These are phyloP conservation scores for Agonopterix arenella DNA, from an alignment of 2,888 invertebrate genomes.

Conservation along the genomic window DNA sequence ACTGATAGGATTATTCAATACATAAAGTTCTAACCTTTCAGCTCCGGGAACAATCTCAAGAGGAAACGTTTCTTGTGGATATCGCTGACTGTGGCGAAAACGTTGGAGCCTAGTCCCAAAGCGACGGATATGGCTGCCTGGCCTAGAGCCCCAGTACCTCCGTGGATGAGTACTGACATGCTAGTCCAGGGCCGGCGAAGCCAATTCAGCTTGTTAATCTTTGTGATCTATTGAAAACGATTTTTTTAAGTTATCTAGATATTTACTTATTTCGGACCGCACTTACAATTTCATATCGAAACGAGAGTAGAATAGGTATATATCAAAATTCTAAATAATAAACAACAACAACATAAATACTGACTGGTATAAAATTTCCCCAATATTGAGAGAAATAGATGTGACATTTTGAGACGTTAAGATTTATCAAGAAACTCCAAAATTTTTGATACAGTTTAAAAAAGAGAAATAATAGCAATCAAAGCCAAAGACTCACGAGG, in stretches of 20 bases:
- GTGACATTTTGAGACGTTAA: too few species aligned
- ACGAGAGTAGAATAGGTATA: too few species aligned
- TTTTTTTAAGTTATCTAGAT: background rate
- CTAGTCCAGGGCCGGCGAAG: background rate
- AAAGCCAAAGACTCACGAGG: constrained; percentile 21
- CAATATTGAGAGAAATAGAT: too few species aligned
- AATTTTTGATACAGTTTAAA: too few species aligned
- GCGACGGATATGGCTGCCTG: constrained; percentile 47
- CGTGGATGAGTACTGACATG: constrained; percentile 35
- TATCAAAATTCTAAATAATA: too few species aligned
- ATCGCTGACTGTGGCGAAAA: constrained; percentile 49
- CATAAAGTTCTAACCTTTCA: constrained; percentile 30
- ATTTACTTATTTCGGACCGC: too few species aligned
- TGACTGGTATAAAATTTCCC: too few species aligned
- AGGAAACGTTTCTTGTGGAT: constrained; percentile 44
- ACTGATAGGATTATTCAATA: background rate
- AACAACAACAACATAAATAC: too few species aligned
- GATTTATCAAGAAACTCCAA: too few species aligned
- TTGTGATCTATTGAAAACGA: constrained; percentile 9
- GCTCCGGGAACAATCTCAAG: constrained; percentile 36
- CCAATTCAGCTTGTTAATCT: background rate
- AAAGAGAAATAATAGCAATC: too few species aligned
- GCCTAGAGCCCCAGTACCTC: constrained; percentile 47
- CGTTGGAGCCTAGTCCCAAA: constrained; percentile 31
- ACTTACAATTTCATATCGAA: too few species aligned